Conservation (phyloP, 2,113 vertebrate species). For the Zingel zingel region DNA sequence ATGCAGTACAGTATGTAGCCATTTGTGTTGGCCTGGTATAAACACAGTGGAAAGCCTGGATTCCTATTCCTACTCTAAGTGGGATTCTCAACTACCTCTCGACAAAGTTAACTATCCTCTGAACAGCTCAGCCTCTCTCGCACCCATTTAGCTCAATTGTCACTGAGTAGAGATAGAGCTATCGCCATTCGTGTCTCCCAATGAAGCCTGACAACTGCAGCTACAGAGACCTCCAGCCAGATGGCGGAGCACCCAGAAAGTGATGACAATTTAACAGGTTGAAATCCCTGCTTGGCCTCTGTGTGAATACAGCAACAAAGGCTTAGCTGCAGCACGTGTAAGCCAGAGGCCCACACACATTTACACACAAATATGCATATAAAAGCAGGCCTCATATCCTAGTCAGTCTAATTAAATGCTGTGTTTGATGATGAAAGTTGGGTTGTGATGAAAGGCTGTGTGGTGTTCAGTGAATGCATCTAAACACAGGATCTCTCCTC, state of each 20-base stretch:
- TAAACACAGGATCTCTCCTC: constrained; percentile 51
- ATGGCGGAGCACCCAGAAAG: constrained; percentile 46
- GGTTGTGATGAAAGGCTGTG: constrained; percentile 68
- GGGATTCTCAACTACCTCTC: constrained; percentile 60
- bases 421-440: constrained; percentile 80
- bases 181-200: constrained; percentile 31
- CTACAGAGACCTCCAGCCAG: constrained; percentile 31
- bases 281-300: constrained; percentile 27
- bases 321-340: constrained; percentile 17
- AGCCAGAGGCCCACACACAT: constrained; percentile 17
- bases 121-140: constrained; percentile 52
- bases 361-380: constrained; percentile 13
- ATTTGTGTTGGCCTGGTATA: neutral
- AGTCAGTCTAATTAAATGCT: constrained; percentile 65
- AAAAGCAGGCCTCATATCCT: constrained; percentile 52
- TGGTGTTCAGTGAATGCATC: constrained; percentile 53
- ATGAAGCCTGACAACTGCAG: constrained; percentile 50
- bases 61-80: constrained; percentile 34
- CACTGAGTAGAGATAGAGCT: constrained; percentile 34
- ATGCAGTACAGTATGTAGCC: neutral
- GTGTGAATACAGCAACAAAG: constrained; percentile 38
- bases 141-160: constrained; percentile 61
- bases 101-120: constrained; percentile 60
- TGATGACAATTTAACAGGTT: constrained; percentile 40
- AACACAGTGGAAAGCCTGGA: neutral